Conservation (phyloP, 2,113 vertebrate species). For the Perca fluviatilis region DNA sequence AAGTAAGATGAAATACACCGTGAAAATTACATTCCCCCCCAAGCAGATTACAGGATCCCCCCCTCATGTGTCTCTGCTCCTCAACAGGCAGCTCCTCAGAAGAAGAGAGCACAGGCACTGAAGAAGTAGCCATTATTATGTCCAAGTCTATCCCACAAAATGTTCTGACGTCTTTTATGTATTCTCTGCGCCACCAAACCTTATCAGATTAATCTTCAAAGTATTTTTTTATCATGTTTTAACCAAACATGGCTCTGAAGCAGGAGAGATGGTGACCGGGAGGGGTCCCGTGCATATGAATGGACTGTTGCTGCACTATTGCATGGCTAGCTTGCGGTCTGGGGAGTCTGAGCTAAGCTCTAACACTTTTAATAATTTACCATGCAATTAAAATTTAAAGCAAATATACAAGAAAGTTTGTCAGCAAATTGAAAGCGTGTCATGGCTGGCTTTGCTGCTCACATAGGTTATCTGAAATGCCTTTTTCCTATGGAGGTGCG, state of each 20-base stretch:
- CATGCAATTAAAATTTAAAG: constrained; percentile 72
- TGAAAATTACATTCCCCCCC: neutral
- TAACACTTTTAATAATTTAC: constrained; percentile 73
- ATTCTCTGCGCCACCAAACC: neutral
- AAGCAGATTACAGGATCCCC: neutral
- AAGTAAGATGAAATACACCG: neutral
- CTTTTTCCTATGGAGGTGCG: constrained; percentile 19
- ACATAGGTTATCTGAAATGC: constrained; percentile 30
- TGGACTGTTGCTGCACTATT: constrained; percentile 51
- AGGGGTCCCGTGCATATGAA: constrained; percentile 25
- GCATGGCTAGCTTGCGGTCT: constrained; percentile 44
- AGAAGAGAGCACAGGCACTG: constrained; percentile 1
- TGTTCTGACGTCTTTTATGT: neutral
- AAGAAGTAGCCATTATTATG: constrained; percentile 4
- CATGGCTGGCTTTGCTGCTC: constrained; percentile 24
- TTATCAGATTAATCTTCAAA: constrained; percentile 25
- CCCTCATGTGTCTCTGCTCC: neutral
- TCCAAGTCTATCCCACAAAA: neutral
- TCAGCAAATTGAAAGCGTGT: constrained; percentile 64
- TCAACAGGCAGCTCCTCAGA: constrained; percentile 1
- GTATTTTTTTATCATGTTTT: constrained; percentile 26
- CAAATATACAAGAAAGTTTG: constrained; percentile 71
- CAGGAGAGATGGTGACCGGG: constrained; percentile 2
- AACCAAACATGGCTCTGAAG: constrained; percentile 1
- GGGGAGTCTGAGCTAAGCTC: constrained; percentile 35